Evolutionary conservation across 2,888 invertebrate genomes (phyloP).

Genomic region (Dolomedes plantarius): DNA sequence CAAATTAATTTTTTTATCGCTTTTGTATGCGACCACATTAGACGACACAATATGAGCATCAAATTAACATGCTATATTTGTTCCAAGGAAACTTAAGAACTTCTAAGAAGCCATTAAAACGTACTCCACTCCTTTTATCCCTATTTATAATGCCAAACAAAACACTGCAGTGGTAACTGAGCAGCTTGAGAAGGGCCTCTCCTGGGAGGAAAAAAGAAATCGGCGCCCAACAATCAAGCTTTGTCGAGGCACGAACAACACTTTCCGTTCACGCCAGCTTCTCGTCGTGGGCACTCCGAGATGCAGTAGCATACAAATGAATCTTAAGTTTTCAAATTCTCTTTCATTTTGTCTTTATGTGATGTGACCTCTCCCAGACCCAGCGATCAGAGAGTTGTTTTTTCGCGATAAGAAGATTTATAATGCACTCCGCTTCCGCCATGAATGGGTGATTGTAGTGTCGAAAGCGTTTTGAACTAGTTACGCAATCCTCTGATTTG

Average conservation of each 20-base stretch:
- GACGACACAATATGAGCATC: no score
- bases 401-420: neutral
- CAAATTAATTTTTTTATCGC: no score
- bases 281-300: neutral
- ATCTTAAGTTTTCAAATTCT: neutral
- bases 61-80: slow-evolving; percentile 8
- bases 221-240: neutral
- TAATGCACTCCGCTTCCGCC: neutral
- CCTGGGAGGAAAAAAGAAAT: neutral
- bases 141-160: slow-evolving; percentile 4
- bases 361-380: neutral
- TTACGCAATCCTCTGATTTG: no score
- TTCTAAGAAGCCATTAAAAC: slow-evolving; percentile 2
- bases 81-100: neutral
- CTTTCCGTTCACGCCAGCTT: neutral
- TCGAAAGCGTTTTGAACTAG: no score
- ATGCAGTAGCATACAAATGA: neutral
- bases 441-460: neutral
- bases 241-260: neutral
- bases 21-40: no score
- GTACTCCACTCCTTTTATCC: neutral
- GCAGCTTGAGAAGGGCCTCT: neutral
- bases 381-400: neutral
- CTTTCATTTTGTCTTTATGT: neutral
- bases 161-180: slow-evolving; percentile 12